Base-by-base conservation (phyloP, 2,888 invertebrate genomes). In the Dromius quadrimaculatus region DNA sequence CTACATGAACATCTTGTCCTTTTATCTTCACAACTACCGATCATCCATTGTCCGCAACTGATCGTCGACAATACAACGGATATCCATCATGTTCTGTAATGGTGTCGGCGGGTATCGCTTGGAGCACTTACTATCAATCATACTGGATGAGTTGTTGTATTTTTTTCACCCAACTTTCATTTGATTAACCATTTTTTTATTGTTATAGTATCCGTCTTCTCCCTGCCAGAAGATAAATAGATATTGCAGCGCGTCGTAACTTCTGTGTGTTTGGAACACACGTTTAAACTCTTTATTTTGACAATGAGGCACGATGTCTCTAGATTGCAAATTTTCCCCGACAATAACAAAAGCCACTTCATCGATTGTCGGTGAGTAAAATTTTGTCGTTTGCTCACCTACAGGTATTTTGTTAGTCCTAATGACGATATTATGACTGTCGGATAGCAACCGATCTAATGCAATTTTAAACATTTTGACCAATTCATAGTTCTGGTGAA, bases 371-470 rank as follows among this genome's bases (percentile, higher is more conserved):
- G n/a, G n/a, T n/a, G n/a, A n/a, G n/a, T n/a, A 81, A 73, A 76
- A 80, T 72, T 72, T 73, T 61, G 78, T 13, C 73, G 70, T 75
- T 70, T 80, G 77, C 74, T 73, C 50, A 66, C 78, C 79, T 13
- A 73, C 68, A 54, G 79, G 79, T 72, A n/a, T n/a, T n/a, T n/a
- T n/a, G n/a, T n/a, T n/a, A n/a, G n/a, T n/a, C n/a, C n/a, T n/a
- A n/a, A n/a, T 80, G 2, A 79, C 76, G 38, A 80, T 72, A 75
- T 76, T 78, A 70, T 79, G 73, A 65, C 77, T 69, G 74, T 80
- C 78, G 71, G 63, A 63, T 74, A 77, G 77, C 76, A 79, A 78
- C 8, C 28, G 28, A 2, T 57, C 57, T 15, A 75, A 68, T 2
- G 75, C 74, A 72, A 57, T 74, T 64, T 75, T 76, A 47, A 78